Base-by-base conservation (phyloP, 2,797 vertebrate genomes). In the Lagorchestes hirsutus region DNA sequence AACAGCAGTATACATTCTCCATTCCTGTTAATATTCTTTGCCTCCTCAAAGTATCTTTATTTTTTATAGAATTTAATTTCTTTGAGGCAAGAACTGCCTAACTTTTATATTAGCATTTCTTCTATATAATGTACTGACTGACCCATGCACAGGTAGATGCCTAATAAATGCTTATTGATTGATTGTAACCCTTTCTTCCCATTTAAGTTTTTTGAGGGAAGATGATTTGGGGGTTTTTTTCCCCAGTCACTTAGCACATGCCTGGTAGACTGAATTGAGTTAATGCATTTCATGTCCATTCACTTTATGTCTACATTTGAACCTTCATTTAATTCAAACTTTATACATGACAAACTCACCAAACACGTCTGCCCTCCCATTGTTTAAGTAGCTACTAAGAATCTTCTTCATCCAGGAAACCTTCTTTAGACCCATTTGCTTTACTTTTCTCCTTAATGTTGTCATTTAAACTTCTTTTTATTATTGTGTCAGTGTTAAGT, bases 401-500 rank as follows among this genome's bases (percentile, higher is more conserved):
- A 9, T 9, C 40, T 87, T 46, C 67, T 82, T 87, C 22, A 87
- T 87, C 9, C 9, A 46, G 8, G 40, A 87, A 82, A 82, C 67
- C n/a, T 82, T 82, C n/a, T 24, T 82, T 22, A 82, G n/a, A 6
- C 67, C n/a, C n/a, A 92, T 27, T 62, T 87, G 46, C 16, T 40
- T 93, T 58, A 52, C 67, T 6, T 9, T 18, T 96, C 96, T 93
- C 18, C 87, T 95, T 91, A 96, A 67, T 74, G 14, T 31, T 87
- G 54, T 28, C 16, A 34, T 29, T 90, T 58, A 56, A 74, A 6
- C 29, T 31, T 90, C n/a, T 24, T 95, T 56, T 6, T 9, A 91
- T 62, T 31, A 50, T 92, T 46, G 58, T 59, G 11, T 58, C 54
- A 92, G 31, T 52, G 29, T 94, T 93, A 46, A 4, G 50, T 94